These are phyloP conservation scores for Chaetops frenatus DNA, from an alignment of 2,113 vertebrate species.

Conservation along the genomic window DNA sequence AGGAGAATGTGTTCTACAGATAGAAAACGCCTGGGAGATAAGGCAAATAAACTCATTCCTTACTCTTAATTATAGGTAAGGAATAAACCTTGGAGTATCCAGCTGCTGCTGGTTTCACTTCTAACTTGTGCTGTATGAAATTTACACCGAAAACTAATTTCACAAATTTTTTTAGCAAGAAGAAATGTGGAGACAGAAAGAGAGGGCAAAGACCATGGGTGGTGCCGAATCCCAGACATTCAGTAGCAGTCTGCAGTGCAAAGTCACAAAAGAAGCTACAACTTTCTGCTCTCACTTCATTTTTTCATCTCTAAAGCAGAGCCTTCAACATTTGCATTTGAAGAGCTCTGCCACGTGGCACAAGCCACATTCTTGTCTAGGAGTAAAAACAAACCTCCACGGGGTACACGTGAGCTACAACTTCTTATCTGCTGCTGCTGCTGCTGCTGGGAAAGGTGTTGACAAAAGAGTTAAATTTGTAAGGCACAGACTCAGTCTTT, in stretches of 20 bases:
- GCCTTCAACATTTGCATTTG: not conserved
- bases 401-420: not conserved
- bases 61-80: not conserved
- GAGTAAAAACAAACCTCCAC: not conserved
- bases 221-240: accelerated
- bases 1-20: not conserved
- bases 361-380: not conserved
- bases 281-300: not conserved
- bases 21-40: not conserved
- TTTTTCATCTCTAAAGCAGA: not conserved
- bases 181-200: not conserved
- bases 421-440: not conserved
- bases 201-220: accelerated
- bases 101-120: not conserved
- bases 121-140: accelerated
- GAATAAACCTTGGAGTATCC: not conserved
- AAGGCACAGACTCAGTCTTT: not conserved
- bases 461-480: not conserved
- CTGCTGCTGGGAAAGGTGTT: not conserved
- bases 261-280: not conserved
- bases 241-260: not conserved
- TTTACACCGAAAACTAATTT: not conserved
- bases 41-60: not conserved
- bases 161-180: not conserved
- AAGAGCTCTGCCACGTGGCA: not conserved